phyloP scores from a whole-genome alignment of 2,113 vertebrate species.

The Amphiprion percula region DNA sequence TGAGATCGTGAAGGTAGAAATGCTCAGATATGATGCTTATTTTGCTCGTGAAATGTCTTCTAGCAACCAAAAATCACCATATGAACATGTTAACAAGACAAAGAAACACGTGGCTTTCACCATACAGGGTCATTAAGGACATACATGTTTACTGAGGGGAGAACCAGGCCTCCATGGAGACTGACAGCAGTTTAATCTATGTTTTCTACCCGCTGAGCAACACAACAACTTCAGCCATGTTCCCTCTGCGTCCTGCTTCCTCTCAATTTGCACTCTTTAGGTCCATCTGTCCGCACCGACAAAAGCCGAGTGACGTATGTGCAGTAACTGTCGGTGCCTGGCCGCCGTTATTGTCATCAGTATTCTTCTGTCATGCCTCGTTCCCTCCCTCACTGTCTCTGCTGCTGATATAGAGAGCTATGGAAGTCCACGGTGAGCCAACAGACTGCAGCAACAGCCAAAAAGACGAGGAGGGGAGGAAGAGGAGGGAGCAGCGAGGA shows the following conservation, averaged over 20 bases:
- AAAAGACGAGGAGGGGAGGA: not conserved
- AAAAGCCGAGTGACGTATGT: conserved; percentile 57
- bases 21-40: too few relatives aligned
- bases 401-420: conserved; percentile 48
- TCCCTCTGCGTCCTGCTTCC: conserved; percentile 2
- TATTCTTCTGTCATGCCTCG: conserved; percentile 69
- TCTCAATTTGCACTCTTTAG: conserved; percentile 38
- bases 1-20: too few relatives aligned
- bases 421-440: conserved; percentile 53
- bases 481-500: not conserved
- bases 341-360: conserved; percentile 62
- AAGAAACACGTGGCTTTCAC: too few relatives aligned
- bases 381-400: conserved; percentile 28
- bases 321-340: conserved; percentile 64
- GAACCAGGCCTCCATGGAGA: conserved; percentile 28
- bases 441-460: conserved; percentile 69
- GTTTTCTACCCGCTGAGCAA: conserved; percentile 7
- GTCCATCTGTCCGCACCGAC: conserved; percentile 25
- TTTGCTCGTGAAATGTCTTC: too few relatives aligned
- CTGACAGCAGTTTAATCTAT: not conserved
- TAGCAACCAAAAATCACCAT: too few relatives aligned
- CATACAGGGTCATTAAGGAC: not conserved
- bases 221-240: conserved; percentile 4
- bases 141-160: conserved; percentile 4
- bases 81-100: too few relatives aligned